Base-by-base conservation (phyloP, 2,797 vertebrate species). In the Gallinago stenura region DNA sequence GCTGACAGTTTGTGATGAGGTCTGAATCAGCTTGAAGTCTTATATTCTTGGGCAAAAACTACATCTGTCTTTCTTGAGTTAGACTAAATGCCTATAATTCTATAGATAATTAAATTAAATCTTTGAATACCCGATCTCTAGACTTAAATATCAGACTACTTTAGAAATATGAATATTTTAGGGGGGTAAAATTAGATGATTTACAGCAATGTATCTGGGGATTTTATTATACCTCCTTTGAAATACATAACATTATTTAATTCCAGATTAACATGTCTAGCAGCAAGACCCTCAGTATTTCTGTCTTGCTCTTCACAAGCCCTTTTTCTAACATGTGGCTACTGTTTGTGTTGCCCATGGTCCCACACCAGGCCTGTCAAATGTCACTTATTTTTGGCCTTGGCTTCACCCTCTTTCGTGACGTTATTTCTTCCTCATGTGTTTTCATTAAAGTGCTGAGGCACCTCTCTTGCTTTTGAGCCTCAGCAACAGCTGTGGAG, bases 91-190 rank as follows among this genome's bases (percentile, higher is more conserved):
- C 15, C 35, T 95, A 76, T 92, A 94, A 97, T 96, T 95, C 60
- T 90, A 76, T 68, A 81, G 41, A 61, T 93, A 95, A 97, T 87
- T 92, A 87, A 97, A 92, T 95, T 90, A 94, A 92, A 89, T 78
- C 54, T 90, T 75, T 93, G 48, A 92, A 89, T 83, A 57, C 39
- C 45, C 78, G 89, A 48, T 89, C 80, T 95, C 87, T 94, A 90
- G 81, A 80, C 62, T 93, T 92, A 93, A 83, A 72, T 81, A 95
- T 77, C 56, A 93, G 64, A 82, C 60, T 89, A 80, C 78, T 96
- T 94, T 66, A 66, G 83, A 87, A 89, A 81, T 81, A 91, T 81
- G 50, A 95, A 93, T 96, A 96, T 96, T 97, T 95, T 71, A 93
- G 46, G 78, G 83, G 71, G 54, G 61, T 95, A 80, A 93, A 93